Base-by-base conservation (phyloP, 2,113 vertebrate genomes). In the Gorilla gorilla region DNA sequence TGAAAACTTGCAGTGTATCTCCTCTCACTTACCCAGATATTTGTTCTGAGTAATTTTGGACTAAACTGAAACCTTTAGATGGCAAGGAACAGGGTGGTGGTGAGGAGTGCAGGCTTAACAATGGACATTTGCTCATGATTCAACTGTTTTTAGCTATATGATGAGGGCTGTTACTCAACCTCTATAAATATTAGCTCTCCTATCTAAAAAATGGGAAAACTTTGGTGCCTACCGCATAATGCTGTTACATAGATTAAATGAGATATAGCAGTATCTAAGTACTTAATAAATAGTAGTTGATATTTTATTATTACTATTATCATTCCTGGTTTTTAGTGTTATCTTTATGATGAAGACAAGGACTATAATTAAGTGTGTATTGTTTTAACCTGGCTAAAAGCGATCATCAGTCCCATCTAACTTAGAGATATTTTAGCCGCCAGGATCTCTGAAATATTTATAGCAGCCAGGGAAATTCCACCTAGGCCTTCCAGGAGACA, bases 381-480 rank as follows among this genome's bases (percentile, higher is more conserved):
- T 40, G 6, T 87, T 96, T 89, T 84, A 96, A 92, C 38, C 18
- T 80, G 79, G 85, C 38, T 85, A 82, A 85, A 89, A 84, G 8
- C 27, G 61, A 94, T 68, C 52, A 48, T 45, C n/a, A 61, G 22
- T 70, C 12, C 83, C 83, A 57, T 88, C 50, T 94, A 90, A 68
- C 22, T 61, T 85, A 52, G 8, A 4, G 79, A 84, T 86, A 70
- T 81, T 81, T 93, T 91, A 93, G 45, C 40, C 84, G 43, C 23
- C 22, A 88, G 17, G 18, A 89, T 96, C 76, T 89, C 90, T 96
- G 88, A 96, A 96, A 96, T 94, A 97, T 96, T 98, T 92, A 97
- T 50, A 94, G 43, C 11, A 73, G 20, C 72, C 66, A 64, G 30
- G 27, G 92, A 88, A 94, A 96, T 97, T 96, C 80, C 92, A 84